These are phyloP conservation scores for Malurus elegans DNA, from an alignment of 2,113 vertebrate genomes.

Conservation along the genomic window DNA sequence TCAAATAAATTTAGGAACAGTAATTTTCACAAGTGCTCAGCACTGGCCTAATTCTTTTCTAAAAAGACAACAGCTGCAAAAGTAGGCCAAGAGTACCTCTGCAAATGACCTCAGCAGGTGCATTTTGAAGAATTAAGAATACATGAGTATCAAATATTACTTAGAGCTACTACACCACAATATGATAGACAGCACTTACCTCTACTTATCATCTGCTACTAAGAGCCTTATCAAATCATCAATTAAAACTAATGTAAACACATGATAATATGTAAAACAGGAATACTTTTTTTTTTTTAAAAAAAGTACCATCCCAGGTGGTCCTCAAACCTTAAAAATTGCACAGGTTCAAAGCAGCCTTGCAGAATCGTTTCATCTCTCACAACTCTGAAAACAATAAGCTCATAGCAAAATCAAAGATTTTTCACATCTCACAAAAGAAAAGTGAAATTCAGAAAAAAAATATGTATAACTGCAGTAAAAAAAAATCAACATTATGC, in stretches of 20 bases:
- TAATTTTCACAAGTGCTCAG: not conserved
- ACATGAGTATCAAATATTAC: not conserved
- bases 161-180: not conserved
- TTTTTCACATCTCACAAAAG: not conserved
- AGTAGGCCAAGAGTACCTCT: slow-evolving; percentile 17
- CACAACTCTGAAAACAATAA: not conserved
- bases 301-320: not conserved
- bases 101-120: not conserved
- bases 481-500: not conserved
- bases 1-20: not conserved
- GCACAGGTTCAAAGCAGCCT: not conserved
- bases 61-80: not conserved
- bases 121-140: slow-evolving; percentile 17
- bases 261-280: not conserved
- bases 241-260: not conserved
- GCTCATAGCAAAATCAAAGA: not conserved
- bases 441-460: not conserved
- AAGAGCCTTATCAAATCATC: not conserved
- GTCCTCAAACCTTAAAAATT: not conserved
- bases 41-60: not conserved
- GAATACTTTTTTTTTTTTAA: rapidly evolving
- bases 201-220: not conserved
- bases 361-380: not conserved
- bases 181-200: not conserved
- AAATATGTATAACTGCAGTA: not conserved